Evolutionary conservation across 2,113 vertebrate genomes (phyloP).

Genomic region (Campylorhamphus procurvoides): DNA sequence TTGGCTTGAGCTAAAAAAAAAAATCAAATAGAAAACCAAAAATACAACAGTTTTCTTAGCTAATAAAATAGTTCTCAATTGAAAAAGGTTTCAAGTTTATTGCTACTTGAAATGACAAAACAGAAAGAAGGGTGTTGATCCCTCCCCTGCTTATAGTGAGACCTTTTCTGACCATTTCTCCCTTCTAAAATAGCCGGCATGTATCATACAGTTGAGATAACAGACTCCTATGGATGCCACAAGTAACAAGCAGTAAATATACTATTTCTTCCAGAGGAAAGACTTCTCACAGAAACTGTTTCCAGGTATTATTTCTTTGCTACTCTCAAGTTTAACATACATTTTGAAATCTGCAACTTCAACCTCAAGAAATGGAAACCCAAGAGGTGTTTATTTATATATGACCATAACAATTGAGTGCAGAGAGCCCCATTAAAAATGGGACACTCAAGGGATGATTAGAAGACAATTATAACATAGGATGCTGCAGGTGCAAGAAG

Average conservation of each 20-base stretch:
- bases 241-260: not conserved
- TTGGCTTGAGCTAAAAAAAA: not conserved
- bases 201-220: not conserved
- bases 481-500: not conserved
- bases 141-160: not conserved
- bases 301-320: not conserved
- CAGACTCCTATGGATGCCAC: not conserved
- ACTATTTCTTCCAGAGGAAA: not conserved
- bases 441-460: not conserved
- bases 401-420: not conserved
- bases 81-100: not conserved
- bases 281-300: not conserved
- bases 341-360: not conserved
- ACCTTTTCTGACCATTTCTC: not conserved
- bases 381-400: not conserved
- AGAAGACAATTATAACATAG: not conserved
- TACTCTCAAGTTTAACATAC: not conserved
- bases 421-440: not conserved
- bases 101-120: not conserved
- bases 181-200: not conserved
- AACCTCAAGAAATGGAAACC: not conserved
- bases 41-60: not conserved
- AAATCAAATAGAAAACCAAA: not conserved
- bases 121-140: not conserved
- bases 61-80: not conserved